These are phyloP conservation scores for Iselma pallidipennis DNA, from an alignment of 2,888 invertebrate species.

Conservation along the genomic window DNA sequence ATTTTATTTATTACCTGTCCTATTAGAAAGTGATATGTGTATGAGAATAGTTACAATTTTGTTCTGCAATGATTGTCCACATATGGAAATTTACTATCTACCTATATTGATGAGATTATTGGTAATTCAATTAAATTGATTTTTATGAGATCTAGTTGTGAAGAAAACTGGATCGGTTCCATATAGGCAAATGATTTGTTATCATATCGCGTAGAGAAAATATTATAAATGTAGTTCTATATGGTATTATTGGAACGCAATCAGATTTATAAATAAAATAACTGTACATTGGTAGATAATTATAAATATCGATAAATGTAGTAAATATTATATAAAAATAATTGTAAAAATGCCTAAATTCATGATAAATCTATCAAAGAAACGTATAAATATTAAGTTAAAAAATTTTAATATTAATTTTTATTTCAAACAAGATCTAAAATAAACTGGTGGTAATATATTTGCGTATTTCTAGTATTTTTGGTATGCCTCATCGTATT, in stretches of 20 bases:
- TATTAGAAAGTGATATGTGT: conserved; percentile 48
- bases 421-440: no score
- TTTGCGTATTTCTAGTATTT: background rate
- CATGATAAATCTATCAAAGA: no score
- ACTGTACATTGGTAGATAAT: no score
- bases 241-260: no score
- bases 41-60: conserved; percentile 37
- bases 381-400: no score
- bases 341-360: no score
- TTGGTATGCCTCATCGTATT: background rate
- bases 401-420: no score
- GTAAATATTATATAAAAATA: no score
- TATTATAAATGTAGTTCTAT: no score
- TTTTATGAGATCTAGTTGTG: background rate
- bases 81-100: conserved; percentile 27
- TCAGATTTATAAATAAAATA: no score
- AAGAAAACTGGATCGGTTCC: conserved; percentile 2
- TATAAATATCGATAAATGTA: background rate
- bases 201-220: background rate
- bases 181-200: conserved; percentile 5
- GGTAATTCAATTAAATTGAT: conserved; percentile 11
- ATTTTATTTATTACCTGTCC: conserved; percentile 45
- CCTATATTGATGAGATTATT: background rate
- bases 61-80: conserved; percentile 23
- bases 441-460: no score